These are phyloP conservation scores for Azemiops feae DNA, from an alignment of 2,113 vertebrate genomes.

Conservation along the genomic window DNA sequence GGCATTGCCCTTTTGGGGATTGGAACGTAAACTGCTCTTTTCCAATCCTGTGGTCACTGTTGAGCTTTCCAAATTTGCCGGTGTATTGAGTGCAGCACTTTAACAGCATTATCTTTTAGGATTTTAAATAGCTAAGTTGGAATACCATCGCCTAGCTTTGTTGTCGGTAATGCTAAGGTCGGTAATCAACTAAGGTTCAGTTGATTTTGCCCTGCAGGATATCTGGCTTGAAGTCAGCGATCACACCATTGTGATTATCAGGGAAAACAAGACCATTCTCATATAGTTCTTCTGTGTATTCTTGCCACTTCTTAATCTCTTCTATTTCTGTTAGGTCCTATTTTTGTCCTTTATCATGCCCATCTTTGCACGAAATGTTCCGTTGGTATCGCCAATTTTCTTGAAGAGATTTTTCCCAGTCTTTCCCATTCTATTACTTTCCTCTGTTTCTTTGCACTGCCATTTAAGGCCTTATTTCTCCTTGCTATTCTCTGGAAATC, in stretches of 20 bases:
- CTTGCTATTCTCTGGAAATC: background rate
- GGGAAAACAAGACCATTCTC: background rate
- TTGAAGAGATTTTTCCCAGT: background rate
- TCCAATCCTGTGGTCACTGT: background rate
- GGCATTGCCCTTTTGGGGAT: background rate
- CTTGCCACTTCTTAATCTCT: background rate
- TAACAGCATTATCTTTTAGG: background rate
- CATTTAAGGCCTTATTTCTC: background rate
- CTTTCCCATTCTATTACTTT: background rate
- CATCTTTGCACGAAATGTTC: background rate
- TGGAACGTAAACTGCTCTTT: background rate
- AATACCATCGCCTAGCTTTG: background rate
- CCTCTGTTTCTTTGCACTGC: background rate
- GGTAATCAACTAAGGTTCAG: background rate
- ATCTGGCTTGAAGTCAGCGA: background rate
- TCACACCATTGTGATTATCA: background rate
- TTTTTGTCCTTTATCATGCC: background rate
- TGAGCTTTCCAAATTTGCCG: background rate
- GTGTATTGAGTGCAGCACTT: background rate
- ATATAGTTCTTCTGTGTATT: background rate
- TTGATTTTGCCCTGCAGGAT: background rate
- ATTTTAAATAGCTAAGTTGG: background rate
- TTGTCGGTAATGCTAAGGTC: background rate
- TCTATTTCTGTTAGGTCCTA: background rate
- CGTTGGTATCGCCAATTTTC: background rate